Evolutionary conservation across 2,797 vertebrate species (phyloP).

Genomic region (Caiman crocodilus): DNA sequence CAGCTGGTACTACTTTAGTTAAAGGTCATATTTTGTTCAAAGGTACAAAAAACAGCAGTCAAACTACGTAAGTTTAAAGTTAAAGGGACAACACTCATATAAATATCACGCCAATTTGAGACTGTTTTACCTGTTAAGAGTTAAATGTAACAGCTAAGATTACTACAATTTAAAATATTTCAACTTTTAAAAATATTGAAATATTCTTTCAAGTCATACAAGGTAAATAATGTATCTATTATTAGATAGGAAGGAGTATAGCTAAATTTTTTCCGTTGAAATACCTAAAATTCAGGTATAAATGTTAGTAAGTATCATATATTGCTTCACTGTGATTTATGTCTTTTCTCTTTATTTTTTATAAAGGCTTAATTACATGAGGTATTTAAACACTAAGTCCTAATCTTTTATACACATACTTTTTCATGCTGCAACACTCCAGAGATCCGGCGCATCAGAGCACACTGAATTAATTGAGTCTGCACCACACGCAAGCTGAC

Average conservation of each 20-base stretch:
- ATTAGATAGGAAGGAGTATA: not conserved
- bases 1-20: constrained; percentile 19
- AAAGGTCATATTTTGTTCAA: constrained; percentile 44
- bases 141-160: not conserved
- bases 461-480: too few species aligned
- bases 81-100: not conserved
- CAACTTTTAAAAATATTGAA: not conserved
- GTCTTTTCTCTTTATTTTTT: not conserved
- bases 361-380: not conserved
- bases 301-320: not conserved
- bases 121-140: not conserved
- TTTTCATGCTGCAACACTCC: too few species aligned
- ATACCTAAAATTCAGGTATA: not conserved
- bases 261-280: not conserved
- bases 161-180: not conserved
- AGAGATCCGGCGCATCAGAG: too few species aligned
- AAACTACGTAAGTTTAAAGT: not conserved
- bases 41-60: not conserved
- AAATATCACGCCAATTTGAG: not conserved
- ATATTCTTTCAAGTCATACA: not conserved
- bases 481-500: too few species aligned
- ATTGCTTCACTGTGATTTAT: not conserved
- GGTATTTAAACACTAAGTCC: not conserved
- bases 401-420: not conserved
- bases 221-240: not conserved